Percentiles rank a stretch among this genome's conserved stretches.
phyloP scores from a whole-genome alignment of 2,797 vertebrate species.

The Oryzias dopingdopingensis region DNA sequence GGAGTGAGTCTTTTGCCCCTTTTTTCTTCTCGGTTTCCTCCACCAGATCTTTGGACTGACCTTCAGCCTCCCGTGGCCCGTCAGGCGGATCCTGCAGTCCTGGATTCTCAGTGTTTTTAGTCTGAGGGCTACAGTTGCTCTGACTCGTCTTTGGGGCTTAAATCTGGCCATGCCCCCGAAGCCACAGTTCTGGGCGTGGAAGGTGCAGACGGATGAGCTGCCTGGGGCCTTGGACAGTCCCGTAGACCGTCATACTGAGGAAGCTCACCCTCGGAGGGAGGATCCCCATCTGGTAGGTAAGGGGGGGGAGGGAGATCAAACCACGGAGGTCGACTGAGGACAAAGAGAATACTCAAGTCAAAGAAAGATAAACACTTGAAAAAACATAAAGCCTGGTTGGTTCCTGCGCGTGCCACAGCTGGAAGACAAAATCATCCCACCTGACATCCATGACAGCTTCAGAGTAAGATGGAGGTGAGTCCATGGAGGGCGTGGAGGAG shows the following conservation, averaged over 20 bases:
- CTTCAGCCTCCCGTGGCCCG: slow-evolving; percentile 17
- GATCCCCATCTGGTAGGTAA: slow-evolving; percentile 84
- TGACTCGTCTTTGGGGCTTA: slow-evolving; percentile 48
- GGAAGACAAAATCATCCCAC: slow-evolving; percentile 58
- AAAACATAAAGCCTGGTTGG: no score
- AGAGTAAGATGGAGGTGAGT: slow-evolving; percentile 92
- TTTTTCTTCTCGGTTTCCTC: slow-evolving; percentile 17
- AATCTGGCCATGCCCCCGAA: slow-evolving; percentile 19
- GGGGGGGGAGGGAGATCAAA: slow-evolving; percentile 96
- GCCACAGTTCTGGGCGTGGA: slow-evolving; percentile 53
- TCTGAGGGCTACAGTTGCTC: slow-evolving; percentile 55
- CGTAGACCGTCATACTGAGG: slow-evolving; percentile 82
- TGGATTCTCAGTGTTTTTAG: slow-evolving; percentile 23
- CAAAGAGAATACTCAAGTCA: slow-evolving; percentile 11
- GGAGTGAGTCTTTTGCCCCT: slow-evolving; percentile 24
- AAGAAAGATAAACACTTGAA: no score
- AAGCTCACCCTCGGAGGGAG: slow-evolving; percentile 79
- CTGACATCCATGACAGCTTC: slow-evolving; percentile 93
- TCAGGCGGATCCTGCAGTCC: slow-evolving; percentile 33
- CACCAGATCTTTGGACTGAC: slow-evolving; percentile 28
- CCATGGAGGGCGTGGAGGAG: slow-evolving; percentile 76
- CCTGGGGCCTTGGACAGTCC: slow-evolving; percentile 15
- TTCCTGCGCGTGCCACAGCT: no score
- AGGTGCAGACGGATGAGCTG: slow-evolving; percentile 17
- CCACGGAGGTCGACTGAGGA: slow-evolving; percentile 87